Percentiles rank a stretch among this genome's conserved stretches.
Evolutionary conservation across 2,888 invertebrate species (phyloP).

Genomic region (Amblyjoppa proteus): DNA sequence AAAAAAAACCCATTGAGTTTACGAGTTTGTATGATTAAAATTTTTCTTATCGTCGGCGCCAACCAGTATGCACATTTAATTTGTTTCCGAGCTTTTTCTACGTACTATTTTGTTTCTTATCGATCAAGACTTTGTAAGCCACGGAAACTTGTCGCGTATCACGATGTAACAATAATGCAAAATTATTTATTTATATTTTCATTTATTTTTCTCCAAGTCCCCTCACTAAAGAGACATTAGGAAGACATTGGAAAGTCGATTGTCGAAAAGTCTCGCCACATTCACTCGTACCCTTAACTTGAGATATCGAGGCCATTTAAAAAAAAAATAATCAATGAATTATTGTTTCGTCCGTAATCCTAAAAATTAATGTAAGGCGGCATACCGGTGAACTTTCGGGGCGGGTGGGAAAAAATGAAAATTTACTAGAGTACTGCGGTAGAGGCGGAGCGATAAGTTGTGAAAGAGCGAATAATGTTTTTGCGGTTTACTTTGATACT

Average conservation of each 20-base stretch:
- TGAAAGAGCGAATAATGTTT: constrained; percentile 4
- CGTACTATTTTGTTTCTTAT: constrained; percentile 10
- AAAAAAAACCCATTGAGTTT: neutral
- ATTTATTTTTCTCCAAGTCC: constrained; percentile 48
- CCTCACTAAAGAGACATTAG: constrained; percentile 47
- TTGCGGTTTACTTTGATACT: constrained; percentile 36
- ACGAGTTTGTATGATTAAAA: neutral
- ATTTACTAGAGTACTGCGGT: neutral
- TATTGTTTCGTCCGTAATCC: constrained; percentile 8
- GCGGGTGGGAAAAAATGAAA: neutral
- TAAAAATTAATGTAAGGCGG: constrained; percentile 10
- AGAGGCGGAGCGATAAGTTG: neutral
- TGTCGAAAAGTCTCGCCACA: neutral
- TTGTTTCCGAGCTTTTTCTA: constrained; percentile 7
- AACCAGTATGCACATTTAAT: constrained; percentile 18
- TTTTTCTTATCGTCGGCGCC: neutral
- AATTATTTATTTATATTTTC: constrained; percentile 26
- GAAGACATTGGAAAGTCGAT: constrained; percentile 18
- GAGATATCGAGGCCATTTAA: constrained; percentile 1
- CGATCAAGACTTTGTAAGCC: constrained; percentile 32
- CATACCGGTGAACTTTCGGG: constrained; percentile 31
- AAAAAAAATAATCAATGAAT: neutral
- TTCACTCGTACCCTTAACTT: constrained; percentile 32
- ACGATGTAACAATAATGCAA: constrained; percentile 19
- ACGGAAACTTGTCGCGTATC: constrained; percentile 23